phyloP scores from a whole-genome alignment of 2,797 vertebrate genomes.

The Brachyalestes nurse region DNA sequence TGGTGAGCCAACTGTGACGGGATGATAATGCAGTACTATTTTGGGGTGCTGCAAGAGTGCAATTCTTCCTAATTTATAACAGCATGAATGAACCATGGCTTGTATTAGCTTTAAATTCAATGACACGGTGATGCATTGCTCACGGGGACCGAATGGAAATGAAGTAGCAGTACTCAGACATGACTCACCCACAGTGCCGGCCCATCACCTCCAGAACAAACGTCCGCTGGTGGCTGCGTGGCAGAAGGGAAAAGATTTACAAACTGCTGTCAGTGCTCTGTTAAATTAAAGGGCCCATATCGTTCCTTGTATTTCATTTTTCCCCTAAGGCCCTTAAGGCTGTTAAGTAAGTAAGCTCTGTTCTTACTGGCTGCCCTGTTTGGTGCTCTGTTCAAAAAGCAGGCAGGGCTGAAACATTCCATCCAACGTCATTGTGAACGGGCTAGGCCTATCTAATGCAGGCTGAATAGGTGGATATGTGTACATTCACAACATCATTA shows the following conservation, averaged over 20 bases:
- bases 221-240: constrained; percentile 90
- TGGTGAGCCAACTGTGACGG: background rate
- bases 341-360: too few relatives aligned
- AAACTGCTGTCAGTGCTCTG: constrained; percentile 4
- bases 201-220: constrained; percentile 98
- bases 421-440: too few relatives aligned
- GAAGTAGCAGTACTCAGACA: background rate
- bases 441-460: too few relatives aligned
- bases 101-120: background rate
- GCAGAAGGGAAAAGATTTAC: constrained; percentile 6
- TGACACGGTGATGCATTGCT: background rate
- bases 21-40: background rate
- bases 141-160: background rate
- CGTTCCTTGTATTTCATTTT: too few relatives aligned
- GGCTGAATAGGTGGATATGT: too few relatives aligned
- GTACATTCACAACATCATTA: too few relatives aligned
- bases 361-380: too few relatives aligned
- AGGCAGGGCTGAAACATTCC: too few relatives aligned
- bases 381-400: too few relatives aligned
- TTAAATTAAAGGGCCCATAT: background rate
- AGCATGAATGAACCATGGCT: background rate
- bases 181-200: constrained; percentile 92
- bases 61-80: background rate
- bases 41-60: background rate
- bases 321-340: too few relatives aligned